Conservation (phyloP, 2,113 vertebrate genomes). For the Daphoenositta chrysoptera region DNA sequence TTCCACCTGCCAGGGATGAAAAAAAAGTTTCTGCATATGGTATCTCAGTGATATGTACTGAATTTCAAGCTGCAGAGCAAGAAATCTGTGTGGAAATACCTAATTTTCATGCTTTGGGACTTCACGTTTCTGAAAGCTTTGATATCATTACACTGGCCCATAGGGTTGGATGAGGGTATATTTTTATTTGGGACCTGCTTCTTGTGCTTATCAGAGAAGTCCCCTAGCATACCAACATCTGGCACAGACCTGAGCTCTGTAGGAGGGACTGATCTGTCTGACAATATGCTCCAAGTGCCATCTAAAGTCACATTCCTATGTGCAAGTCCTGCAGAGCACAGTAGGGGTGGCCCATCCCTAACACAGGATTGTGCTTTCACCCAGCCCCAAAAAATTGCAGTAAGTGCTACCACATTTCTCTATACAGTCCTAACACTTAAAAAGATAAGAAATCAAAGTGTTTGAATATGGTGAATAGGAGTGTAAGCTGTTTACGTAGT, state of each 20-base stretch:
- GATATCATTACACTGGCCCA: not conserved
- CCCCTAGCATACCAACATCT: not conserved
- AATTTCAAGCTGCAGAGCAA: not conserved
- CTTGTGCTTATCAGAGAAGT: not conserved
- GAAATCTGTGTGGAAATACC: not conserved
- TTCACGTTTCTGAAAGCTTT: not conserved
- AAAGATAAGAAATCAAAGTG: slow-evolving; percentile 15
- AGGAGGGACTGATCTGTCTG: not conserved
- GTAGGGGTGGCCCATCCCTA: not conserved
- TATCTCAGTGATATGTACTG: not conserved
- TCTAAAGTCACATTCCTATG: not conserved
- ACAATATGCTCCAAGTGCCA: not conserved
- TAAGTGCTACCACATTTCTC: not conserved
- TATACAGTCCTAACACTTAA: not conserved
- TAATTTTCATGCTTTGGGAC: not conserved
- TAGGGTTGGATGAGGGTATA: not conserved
- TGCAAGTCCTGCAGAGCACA: not conserved
- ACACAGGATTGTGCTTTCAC: not conserved
- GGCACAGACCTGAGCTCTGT: not conserved
- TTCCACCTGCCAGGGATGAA: not conserved
- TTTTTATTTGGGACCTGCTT: not conserved
- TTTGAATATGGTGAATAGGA: not conserved
- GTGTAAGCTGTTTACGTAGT: slow-evolving; percentile 18
- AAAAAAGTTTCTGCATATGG: not conserved
- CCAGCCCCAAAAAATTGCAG: not conserved